Percentiles rank a stretch among this genome's conserved stretches.
These are phyloP conservation scores for Ischnura elegans DNA, from an alignment of 2,888 invertebrate genomes.

Conservation along the genomic window DNA sequence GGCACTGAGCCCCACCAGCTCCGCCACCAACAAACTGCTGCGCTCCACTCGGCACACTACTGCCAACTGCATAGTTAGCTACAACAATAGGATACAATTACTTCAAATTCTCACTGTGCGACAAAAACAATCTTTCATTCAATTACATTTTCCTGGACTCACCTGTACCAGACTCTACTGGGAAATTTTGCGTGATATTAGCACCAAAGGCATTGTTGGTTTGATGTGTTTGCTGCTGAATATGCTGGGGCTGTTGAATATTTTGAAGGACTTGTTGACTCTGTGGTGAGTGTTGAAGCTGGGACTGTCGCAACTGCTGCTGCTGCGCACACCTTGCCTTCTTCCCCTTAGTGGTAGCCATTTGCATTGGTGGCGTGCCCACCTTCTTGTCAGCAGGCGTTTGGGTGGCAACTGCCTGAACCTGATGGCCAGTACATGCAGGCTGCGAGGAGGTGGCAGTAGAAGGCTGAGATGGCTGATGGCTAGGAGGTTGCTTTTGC, in stretches of 20 bases:
- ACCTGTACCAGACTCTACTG: slow-evolving; percentile 43
- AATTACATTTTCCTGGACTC: not conserved
- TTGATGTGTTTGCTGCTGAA: slow-evolving; percentile 70
- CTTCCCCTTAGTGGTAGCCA: not conserved
- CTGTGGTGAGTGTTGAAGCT: slow-evolving; percentile 75
- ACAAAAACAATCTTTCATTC: not conserved
- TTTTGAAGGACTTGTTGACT: not conserved
- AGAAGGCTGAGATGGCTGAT: slow-evolving; percentile 14
- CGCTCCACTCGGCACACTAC: slow-evolving; percentile 73
- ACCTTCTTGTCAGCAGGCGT: slow-evolving; percentile 63
- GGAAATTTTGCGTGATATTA: not conserved
- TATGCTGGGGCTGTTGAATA: slow-evolving; percentile 55
- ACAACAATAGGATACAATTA: slow-evolving; percentile 48
- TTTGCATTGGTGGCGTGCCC: slow-evolving; percentile 19
- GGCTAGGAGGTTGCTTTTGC: slow-evolving; percentile 33
- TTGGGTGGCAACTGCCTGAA: slow-evolving; percentile 58
- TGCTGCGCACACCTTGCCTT: slow-evolving; percentile 31
- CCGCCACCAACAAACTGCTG: slow-evolving; percentile 51
- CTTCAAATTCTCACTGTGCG: not conserved
- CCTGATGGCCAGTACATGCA: slow-evolving; percentile 34
- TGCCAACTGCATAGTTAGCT: slow-evolving; percentile 75
- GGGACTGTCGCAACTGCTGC: slow-evolving; percentile 78
- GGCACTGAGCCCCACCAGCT: slow-evolving; percentile 75
- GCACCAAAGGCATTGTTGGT: slow-evolving; percentile 57
- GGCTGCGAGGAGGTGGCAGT: slow-evolving; percentile 4